phyloP scores from a whole-genome alignment of 2,797 vertebrate genomes.

The Linurgus olivaceus region DNA sequence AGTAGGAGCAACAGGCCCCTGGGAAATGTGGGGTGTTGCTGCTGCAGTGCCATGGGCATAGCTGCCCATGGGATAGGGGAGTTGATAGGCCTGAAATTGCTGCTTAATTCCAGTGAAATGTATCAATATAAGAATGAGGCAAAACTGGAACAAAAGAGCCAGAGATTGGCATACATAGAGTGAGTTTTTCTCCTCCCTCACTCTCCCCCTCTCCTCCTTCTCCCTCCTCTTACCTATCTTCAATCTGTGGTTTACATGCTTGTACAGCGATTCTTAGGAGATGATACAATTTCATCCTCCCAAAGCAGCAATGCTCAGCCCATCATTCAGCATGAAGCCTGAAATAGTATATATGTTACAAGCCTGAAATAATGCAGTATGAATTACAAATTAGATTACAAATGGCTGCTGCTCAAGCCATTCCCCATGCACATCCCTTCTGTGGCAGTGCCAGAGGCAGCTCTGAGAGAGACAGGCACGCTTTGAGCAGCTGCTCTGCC shows the following conservation, averaged over 20 bases:
- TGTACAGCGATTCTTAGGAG: background rate
- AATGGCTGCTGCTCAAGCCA: background rate
- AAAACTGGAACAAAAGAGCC: background rate
- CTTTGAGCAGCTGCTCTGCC: background rate
- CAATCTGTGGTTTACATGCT: background rate
- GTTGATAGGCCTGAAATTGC: background rate
- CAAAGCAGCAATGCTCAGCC: background rate
- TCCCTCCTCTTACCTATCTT: background rate
- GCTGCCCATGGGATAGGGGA: rapidly evolving
- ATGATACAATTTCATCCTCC: background rate
- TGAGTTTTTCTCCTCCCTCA: background rate
- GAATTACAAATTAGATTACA: background rate
- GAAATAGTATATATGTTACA: background rate
- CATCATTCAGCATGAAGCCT: background rate
- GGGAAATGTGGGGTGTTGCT: rapidly evolving
- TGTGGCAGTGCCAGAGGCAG: background rate
- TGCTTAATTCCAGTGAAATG: background rate
- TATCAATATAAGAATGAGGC: background rate
- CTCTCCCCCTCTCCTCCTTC: rapidly evolving
- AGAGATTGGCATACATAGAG: too few relatives aligned
- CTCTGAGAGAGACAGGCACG: background rate
- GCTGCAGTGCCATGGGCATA: background rate
- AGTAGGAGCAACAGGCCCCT: rapidly evolving
- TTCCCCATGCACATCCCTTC: background rate
- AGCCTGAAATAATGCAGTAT: background rate